Percentiles rank a stretch among this genome's conserved stretches.
Conservation (phyloP, 1,140 invertebrate genomes). For the Trinorchestia longiramus region DNA sequence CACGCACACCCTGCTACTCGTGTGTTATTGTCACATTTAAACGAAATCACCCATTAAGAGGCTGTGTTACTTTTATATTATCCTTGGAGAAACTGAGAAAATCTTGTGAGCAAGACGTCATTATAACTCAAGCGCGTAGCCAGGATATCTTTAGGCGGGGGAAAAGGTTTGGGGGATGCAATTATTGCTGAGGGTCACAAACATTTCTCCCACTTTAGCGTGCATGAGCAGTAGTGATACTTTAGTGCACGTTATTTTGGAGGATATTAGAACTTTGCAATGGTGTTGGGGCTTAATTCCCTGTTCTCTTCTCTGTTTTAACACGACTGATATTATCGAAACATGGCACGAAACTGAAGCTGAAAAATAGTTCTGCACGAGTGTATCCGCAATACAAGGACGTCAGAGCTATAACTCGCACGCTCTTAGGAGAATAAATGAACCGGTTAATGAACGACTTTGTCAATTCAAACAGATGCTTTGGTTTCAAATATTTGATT, state of each 20-base stretch:
- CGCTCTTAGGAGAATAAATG: background rate
- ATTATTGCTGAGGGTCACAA: background rate
- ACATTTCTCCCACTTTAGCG: background rate
- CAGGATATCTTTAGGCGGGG: background rate
- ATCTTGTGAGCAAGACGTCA: background rate
- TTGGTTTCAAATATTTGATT: too few relatives aligned
- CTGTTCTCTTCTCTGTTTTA: background rate
- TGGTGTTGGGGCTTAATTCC: background rate
- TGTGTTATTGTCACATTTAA: background rate
- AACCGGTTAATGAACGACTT: background rate
- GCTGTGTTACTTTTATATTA: background rate
- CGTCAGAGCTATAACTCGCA: too few relatives aligned
- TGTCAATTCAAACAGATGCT: background rate
- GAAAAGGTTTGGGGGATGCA: background rate
- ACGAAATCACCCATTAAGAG: background rate
- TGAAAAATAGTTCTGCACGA: background rate
- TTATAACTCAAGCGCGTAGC: background rate
- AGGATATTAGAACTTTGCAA: background rate
- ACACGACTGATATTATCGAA: background rate
- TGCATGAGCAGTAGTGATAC: background rate
- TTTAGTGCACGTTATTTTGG: background rate
- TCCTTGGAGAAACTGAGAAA: background rate
- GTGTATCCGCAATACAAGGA: too few relatives aligned
- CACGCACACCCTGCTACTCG: background rate
- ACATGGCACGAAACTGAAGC: background rate